Percentiles rank a stretch among this genome's conserved stretches.
Conservation (phyloP, 1,140 invertebrate species). For the Micrasema minimum region DNA sequence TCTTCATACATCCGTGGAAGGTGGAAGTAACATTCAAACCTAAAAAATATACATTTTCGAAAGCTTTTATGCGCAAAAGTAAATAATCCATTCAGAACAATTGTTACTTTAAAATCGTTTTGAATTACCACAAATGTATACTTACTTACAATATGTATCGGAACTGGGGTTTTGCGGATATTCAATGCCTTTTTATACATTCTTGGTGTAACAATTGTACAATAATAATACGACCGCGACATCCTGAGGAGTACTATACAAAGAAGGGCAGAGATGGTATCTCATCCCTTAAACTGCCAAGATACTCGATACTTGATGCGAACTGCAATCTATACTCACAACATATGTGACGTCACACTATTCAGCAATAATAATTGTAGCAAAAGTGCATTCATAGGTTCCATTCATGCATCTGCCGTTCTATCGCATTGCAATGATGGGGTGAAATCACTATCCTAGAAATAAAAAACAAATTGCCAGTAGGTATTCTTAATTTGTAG, state of each 20-base stretch:
- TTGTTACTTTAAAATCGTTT: slow-evolving; percentile 6
- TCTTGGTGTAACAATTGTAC: too few species aligned
- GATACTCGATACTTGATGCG: slow-evolving; percentile 10
- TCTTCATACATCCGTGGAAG: too few species aligned
- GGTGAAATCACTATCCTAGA: too few species aligned
- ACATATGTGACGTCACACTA: slow-evolving; percentile 18
- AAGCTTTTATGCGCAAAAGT: too few species aligned
- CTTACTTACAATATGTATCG: background rate
- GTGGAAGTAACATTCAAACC: too few species aligned
- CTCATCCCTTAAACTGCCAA: background rate
- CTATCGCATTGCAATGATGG: background rate
- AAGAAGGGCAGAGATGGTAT: background rate
- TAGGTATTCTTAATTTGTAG: too few species aligned
- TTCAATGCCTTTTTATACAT: slow-evolving; percentile 3
- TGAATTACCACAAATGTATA: too few species aligned
- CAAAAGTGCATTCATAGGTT: slow-evolving; percentile 9
- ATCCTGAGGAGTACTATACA: slow-evolving; percentile 12
- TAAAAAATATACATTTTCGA: too few species aligned
- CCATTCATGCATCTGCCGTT: slow-evolving; percentile 18
- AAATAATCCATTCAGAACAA: too few species aligned
- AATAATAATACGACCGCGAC: slow-evolving; percentile 24
- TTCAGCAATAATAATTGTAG: slow-evolving; percentile 32
- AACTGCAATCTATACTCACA: slow-evolving; percentile 24
- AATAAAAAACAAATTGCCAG: too few species aligned
- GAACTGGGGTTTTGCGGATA: background rate